Base-by-base conservation (phyloP, 2,797 vertebrate genomes). In the Pangasius djambal region DNA sequence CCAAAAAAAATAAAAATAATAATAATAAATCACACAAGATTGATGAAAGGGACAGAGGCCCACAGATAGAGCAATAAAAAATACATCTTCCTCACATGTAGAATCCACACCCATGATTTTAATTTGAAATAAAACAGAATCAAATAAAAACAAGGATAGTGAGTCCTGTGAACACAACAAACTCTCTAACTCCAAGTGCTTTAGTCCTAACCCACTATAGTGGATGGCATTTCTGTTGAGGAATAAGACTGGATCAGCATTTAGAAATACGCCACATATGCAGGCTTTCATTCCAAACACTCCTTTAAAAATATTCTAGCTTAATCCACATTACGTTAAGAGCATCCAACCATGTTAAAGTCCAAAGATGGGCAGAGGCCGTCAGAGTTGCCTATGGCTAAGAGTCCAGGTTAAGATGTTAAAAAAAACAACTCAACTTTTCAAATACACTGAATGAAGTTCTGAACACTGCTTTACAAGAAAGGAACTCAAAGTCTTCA, bases 1-100 rank as follows among this genome's bases (percentile, higher is more conserved):
- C 94, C 94, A 95, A 94, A 95, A 95, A 40, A 34, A 25, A 78
- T 52, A 18, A 57, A 5, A 57, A 57, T 55, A 55, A 44, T 44
- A n/a, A 22, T 13, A 50, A 94, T 6, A 65, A 50, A 67, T 84
- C 82, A 96, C 95, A 95, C 94, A 93, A 93, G 92, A 91, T 90
- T 88, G 79, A 91, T 90, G 92, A 70, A 86, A 88, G 69, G 84
- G 72, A 67, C 31, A 79, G 59, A 72, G 82, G 86, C 79, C 79
- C 48, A 86, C 31, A 89, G 77, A 90, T 37, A 90, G 59, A 84
- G 57, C 86, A 75, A 61, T 85, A 79, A 88, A 89, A 89, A 91
- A 90, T 81, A 89, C 86, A 88, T 88, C 91, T 89, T 92, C 79
- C 87, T 91, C 74, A 79, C 78, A 83, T 89, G 88, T 88, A 91